These are phyloP conservation scores for Phaonia tiefii DNA, from an alignment of 2,888 invertebrate species.

Conservation along the genomic window DNA sequence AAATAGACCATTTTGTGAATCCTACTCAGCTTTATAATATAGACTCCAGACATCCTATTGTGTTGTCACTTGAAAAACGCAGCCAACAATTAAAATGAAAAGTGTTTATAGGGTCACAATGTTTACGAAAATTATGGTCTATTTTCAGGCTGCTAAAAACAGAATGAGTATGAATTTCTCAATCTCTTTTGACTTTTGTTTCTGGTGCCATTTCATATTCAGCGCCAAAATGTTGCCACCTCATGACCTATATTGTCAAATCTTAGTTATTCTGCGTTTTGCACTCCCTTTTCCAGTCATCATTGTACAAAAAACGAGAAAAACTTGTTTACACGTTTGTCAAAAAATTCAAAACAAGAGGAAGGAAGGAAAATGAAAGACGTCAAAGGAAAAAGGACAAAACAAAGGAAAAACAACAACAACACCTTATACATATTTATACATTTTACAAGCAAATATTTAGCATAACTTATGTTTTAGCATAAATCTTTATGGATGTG, in stretches of 20 bases:
- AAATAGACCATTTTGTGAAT: no score
- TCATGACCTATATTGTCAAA: background rate
- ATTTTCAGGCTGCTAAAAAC: background rate
- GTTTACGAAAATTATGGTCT: background rate
- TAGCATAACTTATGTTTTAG: slow-evolving; percentile 54
- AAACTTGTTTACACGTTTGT: no score
- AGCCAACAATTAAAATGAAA: background rate
- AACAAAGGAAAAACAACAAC: background rate
- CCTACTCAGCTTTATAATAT: no score
- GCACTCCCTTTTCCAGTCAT: no score
- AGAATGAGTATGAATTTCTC: no score
- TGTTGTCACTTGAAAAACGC: no score
- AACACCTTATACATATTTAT: slow-evolving; percentile 30
- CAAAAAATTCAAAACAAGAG: background rate
- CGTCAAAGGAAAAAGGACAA: background rate
- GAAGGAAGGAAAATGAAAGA: background rate
- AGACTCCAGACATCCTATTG: no score
- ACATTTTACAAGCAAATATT: slow-evolving; percentile 35
- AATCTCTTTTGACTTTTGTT: background rate
- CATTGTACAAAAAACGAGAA: no score
- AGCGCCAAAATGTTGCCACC: background rate
- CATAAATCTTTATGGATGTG: slow-evolving; percentile 54
- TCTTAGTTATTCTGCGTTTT: no score
- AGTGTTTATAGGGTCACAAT: background rate
- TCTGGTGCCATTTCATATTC: background rate